Percentiles rank a stretch among this genome's conserved stretches.
Evolutionary conservation across 2,797 vertebrate genomes (phyloP).

Genomic region (Sphenodon punctatus): DNA sequence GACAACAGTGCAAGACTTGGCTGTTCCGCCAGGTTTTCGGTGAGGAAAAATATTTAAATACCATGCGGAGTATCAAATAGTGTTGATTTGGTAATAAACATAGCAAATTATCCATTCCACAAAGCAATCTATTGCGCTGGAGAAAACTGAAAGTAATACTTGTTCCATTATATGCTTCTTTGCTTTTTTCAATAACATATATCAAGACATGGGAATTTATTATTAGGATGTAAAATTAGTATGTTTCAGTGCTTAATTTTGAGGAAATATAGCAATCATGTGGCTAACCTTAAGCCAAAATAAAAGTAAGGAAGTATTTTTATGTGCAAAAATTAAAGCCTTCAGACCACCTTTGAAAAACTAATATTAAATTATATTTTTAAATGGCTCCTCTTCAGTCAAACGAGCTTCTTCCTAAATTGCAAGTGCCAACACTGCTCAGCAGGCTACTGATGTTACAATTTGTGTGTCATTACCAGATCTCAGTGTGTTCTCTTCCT

Average conservation of each 20-base stretch:
- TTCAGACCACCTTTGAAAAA: not conserved
- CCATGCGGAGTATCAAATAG: not conserved
- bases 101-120: not conserved
- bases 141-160: not conserved
- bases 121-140: not conserved
- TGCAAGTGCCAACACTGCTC: not conserved
- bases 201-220: not conserved
- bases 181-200: not conserved
- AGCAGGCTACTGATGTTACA: not conserved
- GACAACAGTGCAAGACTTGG: too few relatives aligned
- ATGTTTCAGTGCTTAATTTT: not conserved
- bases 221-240: not conserved
- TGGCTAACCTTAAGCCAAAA: not conserved
- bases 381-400: not conserved
- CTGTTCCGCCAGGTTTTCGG: too few relatives aligned
- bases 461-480: accelerated
- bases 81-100: not conserved
- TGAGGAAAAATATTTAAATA: not conserved
- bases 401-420: not conserved
- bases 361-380: not conserved
- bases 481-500: not conserved
- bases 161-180: not conserved
- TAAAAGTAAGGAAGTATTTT: not conserved
- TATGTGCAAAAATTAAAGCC: not conserved
- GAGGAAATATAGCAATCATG: not conserved